Conservation (phyloP, 2,888 invertebrate genomes). For the Xylocampa areola region DNA sequence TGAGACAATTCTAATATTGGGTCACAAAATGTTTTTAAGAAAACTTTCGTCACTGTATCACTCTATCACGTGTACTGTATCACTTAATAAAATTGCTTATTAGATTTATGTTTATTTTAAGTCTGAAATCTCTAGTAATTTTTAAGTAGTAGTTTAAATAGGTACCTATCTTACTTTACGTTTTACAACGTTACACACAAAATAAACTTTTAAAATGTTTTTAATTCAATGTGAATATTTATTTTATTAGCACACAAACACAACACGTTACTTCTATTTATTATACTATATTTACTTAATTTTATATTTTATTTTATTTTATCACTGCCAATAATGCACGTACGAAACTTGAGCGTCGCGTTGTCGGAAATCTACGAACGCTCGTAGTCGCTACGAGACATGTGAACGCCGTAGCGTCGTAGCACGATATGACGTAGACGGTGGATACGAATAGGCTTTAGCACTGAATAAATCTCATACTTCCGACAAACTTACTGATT, state of each 20-base stretch:
- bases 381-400: slow-evolving; percentile 64
- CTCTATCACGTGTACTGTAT: too few relatives aligned
- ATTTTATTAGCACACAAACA: not conserved
- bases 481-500: slow-evolving; percentile 1
- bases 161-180: too few relatives aligned
- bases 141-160: too few relatives aligned
- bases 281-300: not conserved
- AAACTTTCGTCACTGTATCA: too few relatives aligned
- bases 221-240: not conserved
- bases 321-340: slow-evolving; percentile 3
- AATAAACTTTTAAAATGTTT: not conserved
- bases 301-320: slow-evolving; percentile 1
- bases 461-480: slow-evolving; percentile 12
- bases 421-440: slow-evolving; percentile 62
- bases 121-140: too few relatives aligned
- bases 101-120: too few relatives aligned
- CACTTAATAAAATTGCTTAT: too few relatives aligned
- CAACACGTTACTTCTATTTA: slow-evolving; percentile 3
- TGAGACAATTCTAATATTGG: too few relatives aligned
- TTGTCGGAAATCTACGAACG: slow-evolving; percentile 48
- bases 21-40: too few relatives aligned
- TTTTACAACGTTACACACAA: too few relatives aligned
- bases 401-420: slow-evolving; percentile 69
- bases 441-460: slow-evolving; percentile 13
- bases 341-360: slow-evolving; percentile 20